Percentiles rank a stretch among this genome's conserved stretches.
Conservation (phyloP, 2,113 vertebrate species). For the Salvelinus alpinus region DNA sequence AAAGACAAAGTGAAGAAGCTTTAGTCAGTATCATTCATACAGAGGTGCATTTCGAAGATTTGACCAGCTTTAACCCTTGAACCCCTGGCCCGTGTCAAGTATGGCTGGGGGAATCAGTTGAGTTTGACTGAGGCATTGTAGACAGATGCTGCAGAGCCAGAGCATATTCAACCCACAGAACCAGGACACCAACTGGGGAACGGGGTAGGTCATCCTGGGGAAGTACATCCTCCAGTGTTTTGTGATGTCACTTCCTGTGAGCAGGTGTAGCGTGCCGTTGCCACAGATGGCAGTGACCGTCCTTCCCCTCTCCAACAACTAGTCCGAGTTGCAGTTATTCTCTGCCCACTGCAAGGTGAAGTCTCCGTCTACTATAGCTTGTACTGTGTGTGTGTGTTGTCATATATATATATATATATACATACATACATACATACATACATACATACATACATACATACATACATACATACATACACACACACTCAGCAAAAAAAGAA, state of each 20-base stretch:
- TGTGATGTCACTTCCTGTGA: conserved; percentile 85
- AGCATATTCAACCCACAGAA: conserved; percentile 83
- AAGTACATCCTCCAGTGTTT: conserved; percentile 92
- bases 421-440: too few species aligned
- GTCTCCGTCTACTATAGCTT: conserved; percentile 69
- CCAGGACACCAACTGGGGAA: conserved; percentile 85
- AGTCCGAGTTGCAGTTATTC: conserved; percentile 87
- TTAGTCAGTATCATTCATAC: not conserved
- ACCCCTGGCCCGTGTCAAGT: conserved; percentile 93
- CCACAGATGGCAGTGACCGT: conserved; percentile 80
- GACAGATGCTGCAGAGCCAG: conserved; percentile 81
- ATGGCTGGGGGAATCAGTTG: conserved; percentile 92
- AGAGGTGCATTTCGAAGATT: conserved; percentile 70
- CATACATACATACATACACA: too few species aligned
- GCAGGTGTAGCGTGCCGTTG: conserved; percentile 90
- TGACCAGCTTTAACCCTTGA: conserved; percentile 84
- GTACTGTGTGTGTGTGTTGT: too few species aligned
- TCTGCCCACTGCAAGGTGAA: conserved; percentile 95
- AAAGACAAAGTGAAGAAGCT: not conserved
- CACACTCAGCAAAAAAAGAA: too few species aligned
- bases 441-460: too few species aligned
- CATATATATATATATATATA: too few species aligned
- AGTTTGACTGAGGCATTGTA: conserved; percentile 89
- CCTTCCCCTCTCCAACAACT: conserved; percentile 82
- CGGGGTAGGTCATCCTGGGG: conserved; percentile 84